Conservation (phyloP, 1,140 invertebrate species). For the Gerris buenoi region DNA sequence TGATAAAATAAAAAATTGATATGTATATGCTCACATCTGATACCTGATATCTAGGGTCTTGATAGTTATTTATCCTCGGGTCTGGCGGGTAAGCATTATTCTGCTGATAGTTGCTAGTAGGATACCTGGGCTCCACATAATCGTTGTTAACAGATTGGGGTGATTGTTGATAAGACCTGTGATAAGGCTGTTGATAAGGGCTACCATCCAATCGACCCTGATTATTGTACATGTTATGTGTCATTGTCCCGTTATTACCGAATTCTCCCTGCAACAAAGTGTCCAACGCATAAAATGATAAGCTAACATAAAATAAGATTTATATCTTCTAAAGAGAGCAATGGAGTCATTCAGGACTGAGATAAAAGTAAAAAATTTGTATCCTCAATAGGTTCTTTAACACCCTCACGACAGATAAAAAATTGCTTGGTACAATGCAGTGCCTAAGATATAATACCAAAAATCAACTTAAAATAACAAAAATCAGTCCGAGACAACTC, state of each 20-base stretch:
- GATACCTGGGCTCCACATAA: slow-evolving; percentile 3
- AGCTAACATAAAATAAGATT: no score
- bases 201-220: slow-evolving; percentile 10
- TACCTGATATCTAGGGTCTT: not conserved
- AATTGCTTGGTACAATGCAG: no score
- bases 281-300: no score
- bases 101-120: not conserved
- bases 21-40: not conserved
- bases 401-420: no score
- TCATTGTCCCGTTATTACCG: slow-evolving; percentile 6
- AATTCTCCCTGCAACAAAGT: not conserved
- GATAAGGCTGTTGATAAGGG: slow-evolving; percentile 14
- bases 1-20: not conserved
- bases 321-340: no score
- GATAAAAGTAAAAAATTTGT: no score
- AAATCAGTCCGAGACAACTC: no score
- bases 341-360: no score
- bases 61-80: not conserved
- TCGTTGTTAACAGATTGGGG: slow-evolving; percentile 15
- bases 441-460: no score
- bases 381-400: no score
- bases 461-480: no score
- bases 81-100: not conserved
- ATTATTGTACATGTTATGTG: slow-evolving; percentile 22
- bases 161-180: slow-evolving; percentile 12